Conservation (phyloP, 2,797 vertebrate genomes). For the Paramormyrops hopkinsi region DNA sequence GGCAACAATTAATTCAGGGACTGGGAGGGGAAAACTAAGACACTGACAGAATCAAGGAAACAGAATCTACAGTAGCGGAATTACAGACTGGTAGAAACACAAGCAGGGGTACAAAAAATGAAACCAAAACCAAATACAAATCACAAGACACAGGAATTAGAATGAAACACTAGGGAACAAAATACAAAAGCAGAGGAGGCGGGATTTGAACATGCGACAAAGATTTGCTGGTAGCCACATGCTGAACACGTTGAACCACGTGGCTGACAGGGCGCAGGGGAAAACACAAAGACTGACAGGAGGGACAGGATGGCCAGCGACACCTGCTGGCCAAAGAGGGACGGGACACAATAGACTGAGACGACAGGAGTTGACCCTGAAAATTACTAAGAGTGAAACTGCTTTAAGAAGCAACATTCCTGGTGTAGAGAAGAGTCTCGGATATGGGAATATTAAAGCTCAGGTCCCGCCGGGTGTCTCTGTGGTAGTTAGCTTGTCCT, state of each 20-base stretch:
- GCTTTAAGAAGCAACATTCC: not conserved
- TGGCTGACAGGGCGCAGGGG: not conserved
- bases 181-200: too few species aligned
- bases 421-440: not conserved
- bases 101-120: not conserved
- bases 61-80: not conserved
- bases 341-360: not conserved
- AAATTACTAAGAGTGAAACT: not conserved
- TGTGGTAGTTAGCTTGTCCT: not conserved
- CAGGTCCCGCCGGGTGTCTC: not conserved
- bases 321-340: too few species aligned
- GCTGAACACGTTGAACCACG: not conserved
- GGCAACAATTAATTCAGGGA: not conserved
- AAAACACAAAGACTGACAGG: not conserved
- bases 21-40: not conserved
- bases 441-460: not conserved
- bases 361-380: not conserved
- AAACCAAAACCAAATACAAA: not conserved
- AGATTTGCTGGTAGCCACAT: too few species aligned
- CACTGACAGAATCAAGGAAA: too few species aligned
- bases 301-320: not conserved
- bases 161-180: not conserved
- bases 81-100: not conserved
- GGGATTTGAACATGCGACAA: too few species aligned
- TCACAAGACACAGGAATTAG: too few species aligned